Conservation (phyloP, 2,113 vertebrate species). For the Rana temporaria region DNA sequence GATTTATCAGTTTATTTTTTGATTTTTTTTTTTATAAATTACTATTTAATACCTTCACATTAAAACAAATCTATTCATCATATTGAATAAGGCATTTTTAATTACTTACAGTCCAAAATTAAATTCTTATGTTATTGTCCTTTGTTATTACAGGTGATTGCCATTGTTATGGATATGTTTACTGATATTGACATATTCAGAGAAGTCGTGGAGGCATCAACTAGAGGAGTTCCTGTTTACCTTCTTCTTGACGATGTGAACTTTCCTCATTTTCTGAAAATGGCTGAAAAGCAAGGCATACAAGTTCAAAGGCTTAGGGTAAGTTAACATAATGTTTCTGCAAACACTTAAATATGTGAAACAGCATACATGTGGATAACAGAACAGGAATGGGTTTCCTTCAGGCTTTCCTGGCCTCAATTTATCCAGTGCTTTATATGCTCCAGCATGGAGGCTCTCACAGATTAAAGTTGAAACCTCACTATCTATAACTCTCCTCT, state of each 20-base stretch:
- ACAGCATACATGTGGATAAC: too few relatives aligned
- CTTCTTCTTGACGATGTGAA: conserved; percentile 87
- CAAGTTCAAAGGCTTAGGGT: conserved; percentile 93
- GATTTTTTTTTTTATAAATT: too few relatives aligned
- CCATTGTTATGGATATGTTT: conserved; percentile 93
- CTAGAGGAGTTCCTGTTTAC: conserved; percentile 87
- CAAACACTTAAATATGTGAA: too few relatives aligned
- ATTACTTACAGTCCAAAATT: too few relatives aligned
- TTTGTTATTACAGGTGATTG: conserved; percentile 82
- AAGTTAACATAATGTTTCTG: conserved; percentile 62
- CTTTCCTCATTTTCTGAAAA: conserved; percentile 85
- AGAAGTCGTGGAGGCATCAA: conserved; percentile 88
- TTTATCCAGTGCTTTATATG: too few relatives aligned
- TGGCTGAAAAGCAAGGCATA: conserved; percentile 88
- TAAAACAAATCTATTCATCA: background rate
- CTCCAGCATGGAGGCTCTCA: too few relatives aligned
- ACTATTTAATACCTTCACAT: background rate
- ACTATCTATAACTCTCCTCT: too few relatives aligned
- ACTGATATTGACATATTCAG: conserved; percentile 96
- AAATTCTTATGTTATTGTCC: background rate
- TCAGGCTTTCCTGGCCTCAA: too few relatives aligned
- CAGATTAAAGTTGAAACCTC: too few relatives aligned
- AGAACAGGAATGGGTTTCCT: too few relatives aligned
- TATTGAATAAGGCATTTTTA: too few relatives aligned
- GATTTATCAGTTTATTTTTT: too few relatives aligned